These are phyloP conservation scores for Adelphocoris suturalis DNA, from an alignment of 2,888 invertebrate genomes.

Conservation along the genomic window DNA sequence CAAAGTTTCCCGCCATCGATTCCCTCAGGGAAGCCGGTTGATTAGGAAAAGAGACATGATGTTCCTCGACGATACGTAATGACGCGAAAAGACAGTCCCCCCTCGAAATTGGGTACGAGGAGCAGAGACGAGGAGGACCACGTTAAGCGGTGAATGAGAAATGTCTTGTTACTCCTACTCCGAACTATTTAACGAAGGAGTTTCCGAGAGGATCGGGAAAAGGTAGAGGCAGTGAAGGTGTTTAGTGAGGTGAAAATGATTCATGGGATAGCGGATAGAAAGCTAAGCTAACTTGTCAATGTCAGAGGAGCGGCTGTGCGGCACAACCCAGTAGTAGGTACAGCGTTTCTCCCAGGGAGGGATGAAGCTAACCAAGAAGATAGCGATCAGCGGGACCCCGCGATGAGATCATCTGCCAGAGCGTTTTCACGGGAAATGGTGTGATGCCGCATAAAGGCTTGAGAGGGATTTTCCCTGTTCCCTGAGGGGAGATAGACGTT, in stretches of 20 bases:
- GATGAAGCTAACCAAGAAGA: constrained; percentile 33
- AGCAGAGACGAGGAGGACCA: background rate
- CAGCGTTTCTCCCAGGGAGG: constrained; percentile 3
- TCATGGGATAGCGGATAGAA: constrained; percentile 58
- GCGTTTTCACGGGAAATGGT: constrained; percentile 48
- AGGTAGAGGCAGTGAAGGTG: constrained; percentile 38
- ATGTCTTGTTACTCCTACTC: constrained; percentile 57
- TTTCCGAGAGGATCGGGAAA: constrained; percentile 37
- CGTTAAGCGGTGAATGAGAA: constrained; percentile 55
- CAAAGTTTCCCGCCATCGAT: background rate
- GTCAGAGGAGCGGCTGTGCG: constrained; percentile 30
- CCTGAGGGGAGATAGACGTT: constrained; percentile 40
- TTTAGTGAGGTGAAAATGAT: constrained; percentile 66
- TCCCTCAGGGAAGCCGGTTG: background rate
- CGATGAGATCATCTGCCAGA: constrained; percentile 10
- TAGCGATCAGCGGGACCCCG: constrained; percentile 7
- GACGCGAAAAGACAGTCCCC: constrained; percentile 18
- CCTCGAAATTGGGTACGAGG: constrained; percentile 29
- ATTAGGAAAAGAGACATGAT: constrained; percentile 1
- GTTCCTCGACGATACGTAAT: constrained; percentile 37
- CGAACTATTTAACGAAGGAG: constrained; percentile 54
- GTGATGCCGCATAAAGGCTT: background rate
- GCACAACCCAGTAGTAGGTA: constrained; percentile 5
- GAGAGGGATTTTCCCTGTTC: constrained; percentile 25
- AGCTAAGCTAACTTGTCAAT: constrained; percentile 65